Conservation (phyloP, 2,113 vertebrate species). For the Heterotilapia buettikoferi region DNA sequence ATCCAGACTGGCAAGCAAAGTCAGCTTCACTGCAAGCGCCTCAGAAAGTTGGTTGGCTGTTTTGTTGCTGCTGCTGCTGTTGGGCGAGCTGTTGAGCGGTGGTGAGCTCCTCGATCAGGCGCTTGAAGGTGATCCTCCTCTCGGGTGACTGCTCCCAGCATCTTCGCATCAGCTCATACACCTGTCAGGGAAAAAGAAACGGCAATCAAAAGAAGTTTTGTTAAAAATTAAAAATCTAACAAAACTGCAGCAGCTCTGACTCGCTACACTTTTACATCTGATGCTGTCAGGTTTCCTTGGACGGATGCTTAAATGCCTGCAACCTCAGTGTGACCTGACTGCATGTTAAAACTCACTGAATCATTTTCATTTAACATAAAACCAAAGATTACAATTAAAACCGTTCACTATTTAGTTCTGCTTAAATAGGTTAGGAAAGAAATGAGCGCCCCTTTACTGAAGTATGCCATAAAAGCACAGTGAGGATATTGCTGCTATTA, state of each 20-base stretch:
- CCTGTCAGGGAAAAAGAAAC: constrained; percentile 53
- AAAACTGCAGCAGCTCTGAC: not conserved
- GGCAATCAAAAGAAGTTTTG: not conserved
- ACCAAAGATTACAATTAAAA: not conserved
- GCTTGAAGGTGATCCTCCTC: constrained; percentile 82
- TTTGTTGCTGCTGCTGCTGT: not conserved
- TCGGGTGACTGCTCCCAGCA: constrained; percentile 89
- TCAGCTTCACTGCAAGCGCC: not conserved
- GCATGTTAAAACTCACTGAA: not conserved
- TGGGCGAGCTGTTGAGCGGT: constrained; percentile 61
- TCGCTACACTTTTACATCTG: not conserved
- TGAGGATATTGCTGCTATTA: not conserved
- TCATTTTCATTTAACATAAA: not conserved
- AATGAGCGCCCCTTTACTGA: not conserved
- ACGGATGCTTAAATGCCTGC: not conserved
- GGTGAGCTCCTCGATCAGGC: constrained; percentile 84
- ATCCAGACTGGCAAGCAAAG: not conserved
- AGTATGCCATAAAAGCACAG: not conserved
- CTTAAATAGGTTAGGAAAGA: not conserved
- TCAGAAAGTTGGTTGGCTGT: not conserved
- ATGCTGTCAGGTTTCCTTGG: not conserved
- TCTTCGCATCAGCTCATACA: constrained; percentile 86
- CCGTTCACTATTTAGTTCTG: not conserved
- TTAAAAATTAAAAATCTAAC: not conserved
- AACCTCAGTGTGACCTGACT: not conserved